Evolutionary conservation across 2,888 invertebrate species (phyloP), one percentile per base, ranked within the genome.

Genomic region (Glaucopsyche alexis): DNA sequence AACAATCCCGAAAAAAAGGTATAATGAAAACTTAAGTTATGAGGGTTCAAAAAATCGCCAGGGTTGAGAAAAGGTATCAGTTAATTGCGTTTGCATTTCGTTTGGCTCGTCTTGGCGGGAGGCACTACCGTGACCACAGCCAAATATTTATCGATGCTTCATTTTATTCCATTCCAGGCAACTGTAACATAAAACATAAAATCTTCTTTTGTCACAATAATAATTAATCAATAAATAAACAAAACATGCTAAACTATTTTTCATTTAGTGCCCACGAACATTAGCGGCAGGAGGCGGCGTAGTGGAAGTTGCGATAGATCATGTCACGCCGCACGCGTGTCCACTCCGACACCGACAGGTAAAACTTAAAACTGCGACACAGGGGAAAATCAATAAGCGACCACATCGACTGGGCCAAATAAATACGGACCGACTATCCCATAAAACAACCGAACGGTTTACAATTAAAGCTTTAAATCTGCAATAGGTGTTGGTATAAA

Each of bases 401-500:
- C 91, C 91, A 82, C 91, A 90, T 80, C 82, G 82, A 84, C 85
- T 84, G 87, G 67, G 82, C 84, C 87, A 85, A 88, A 92, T 91
- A 91, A 92, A 93, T 91, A 91, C 86, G 82, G 86, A 74, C 76
- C 81, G 90, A 90, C 93, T 92, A 93, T 92, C 91, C 92, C 91
- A 93, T 93, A 93, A 93, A 93, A 90, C 92, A 93, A 89, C 87
- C 84, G 90, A 90, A 92, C 91, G 91, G 92, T 90, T 92, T 90
- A 91, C 92, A 92, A 93, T 93, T 93, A 92, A 92, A 89, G 89
- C 92, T 89, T 93, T 92, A 92, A 92, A 93, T 92, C 92, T 92
- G 92, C 92, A 91, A 92, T 92, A 92, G 93, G 93, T 92, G 93
- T 92, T 92, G 93, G 91, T 89, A 93, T 93, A 93, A 93, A 93